Conservation (phyloP, 2,888 invertebrate genomes). For the Xestia sexstrigata region DNA sequence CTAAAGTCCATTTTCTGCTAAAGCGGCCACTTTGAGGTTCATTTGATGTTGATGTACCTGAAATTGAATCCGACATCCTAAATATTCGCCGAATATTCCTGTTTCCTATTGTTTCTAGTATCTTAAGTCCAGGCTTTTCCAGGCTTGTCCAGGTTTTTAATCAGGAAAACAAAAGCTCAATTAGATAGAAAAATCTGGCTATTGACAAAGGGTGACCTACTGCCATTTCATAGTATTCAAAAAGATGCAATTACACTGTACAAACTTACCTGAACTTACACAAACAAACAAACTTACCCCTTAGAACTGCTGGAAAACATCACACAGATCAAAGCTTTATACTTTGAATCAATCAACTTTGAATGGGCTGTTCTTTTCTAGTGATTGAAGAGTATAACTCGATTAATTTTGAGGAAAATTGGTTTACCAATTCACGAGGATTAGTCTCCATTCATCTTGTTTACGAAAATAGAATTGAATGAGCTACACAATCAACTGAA, state of each 20-base stretch:
- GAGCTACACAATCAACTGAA: not conserved
- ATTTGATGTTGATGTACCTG: too few species aligned
- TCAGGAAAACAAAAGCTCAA: not conserved
- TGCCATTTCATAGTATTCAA: not conserved
- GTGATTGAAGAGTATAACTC: too few species aligned
- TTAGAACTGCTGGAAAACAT: not conserved
- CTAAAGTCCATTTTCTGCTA: too few species aligned
- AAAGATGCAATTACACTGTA: not conserved
- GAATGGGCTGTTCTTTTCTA: too few species aligned
- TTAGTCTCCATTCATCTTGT: not conserved
- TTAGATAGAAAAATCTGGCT: not conserved
- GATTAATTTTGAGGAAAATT: too few species aligned
- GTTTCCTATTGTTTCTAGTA: not conserved
- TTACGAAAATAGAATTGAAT: not conserved
- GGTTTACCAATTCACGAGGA: not conserved
- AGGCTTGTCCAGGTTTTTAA: too few species aligned
- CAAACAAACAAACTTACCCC: too few species aligned
- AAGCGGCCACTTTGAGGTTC: too few species aligned
- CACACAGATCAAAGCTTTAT: not conserved
- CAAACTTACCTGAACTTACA: too few species aligned
- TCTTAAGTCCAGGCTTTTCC: not conserved
- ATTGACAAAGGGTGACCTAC: not conserved
- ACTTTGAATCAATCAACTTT: not conserved
- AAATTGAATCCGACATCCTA: not conserved
- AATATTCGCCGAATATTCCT: not conserved